Percentiles rank a stretch among this genome's conserved stretches.
Conservation (phyloP, 2,797 vertebrate genomes). For the Perodicticus potto region DNA sequence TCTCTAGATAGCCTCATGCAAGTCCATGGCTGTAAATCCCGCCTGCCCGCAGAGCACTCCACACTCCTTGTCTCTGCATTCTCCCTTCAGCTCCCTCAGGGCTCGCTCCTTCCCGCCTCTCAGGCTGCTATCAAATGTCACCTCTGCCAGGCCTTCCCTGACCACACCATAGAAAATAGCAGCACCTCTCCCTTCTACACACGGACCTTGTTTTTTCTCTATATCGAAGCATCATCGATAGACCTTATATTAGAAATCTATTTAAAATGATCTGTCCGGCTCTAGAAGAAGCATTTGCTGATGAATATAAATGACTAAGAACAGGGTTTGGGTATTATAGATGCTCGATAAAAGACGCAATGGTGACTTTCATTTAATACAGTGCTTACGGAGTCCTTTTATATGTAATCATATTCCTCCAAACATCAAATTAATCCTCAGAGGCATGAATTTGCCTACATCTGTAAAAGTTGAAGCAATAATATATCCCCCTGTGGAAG, state of each 20-base stretch:
- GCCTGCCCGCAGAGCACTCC: too few species aligned
- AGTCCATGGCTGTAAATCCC: background rate
- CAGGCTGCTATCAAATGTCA: background rate
- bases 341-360: background rate
- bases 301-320: background rate
- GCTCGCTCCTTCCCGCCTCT: background rate
- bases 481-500: background rate
- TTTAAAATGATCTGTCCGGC: background rate
- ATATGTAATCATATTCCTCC: background rate
- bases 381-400: background rate
- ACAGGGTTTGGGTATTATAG: background rate
- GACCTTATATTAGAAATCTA: background rate
- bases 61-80: background rate
- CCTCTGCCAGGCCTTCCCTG: background rate
- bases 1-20: background rate
- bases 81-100: background rate
- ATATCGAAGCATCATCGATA: constrained; percentile 14
- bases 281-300: background rate
- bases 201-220: constrained; percentile 29
- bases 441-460: background rate
- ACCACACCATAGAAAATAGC: background rate
- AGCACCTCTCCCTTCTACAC: background rate
- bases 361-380: background rate
- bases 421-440: background rate
- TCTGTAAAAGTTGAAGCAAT: constrained; percentile 4